phyloP scores from a whole-genome alignment of 2,888 invertebrate genomes.

The Gandaritis pyraliata region DNA sequence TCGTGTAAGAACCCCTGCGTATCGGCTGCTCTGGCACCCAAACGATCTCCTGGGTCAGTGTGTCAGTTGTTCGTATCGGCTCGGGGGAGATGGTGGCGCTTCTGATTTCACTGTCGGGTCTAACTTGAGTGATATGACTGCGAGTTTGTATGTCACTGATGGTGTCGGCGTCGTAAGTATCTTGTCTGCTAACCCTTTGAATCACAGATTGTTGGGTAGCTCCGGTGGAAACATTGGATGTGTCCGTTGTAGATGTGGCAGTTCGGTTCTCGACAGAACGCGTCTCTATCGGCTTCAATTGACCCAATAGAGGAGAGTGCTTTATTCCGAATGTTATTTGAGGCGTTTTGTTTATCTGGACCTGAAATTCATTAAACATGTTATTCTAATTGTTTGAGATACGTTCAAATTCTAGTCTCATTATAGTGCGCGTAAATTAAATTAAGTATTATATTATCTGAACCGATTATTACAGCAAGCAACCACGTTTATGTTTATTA shows the following conservation, averaged over 20 bases:
- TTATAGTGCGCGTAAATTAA: no score
- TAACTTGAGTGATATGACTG: slow-evolving; percentile 67
- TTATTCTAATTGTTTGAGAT: neutral
- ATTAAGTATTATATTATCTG: no score
- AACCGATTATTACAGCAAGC: no score
- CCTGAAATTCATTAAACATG: slow-evolving; percentile 53
- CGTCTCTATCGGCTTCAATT: slow-evolving; percentile 66
- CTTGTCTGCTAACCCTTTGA: slow-evolving; percentile 45
- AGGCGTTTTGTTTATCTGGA: slow-evolving; percentile 68
- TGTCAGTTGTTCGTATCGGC: slow-evolving; percentile 64
- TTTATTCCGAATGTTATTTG: slow-evolving; percentile 92
- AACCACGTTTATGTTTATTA: no score
- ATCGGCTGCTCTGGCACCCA: slow-evolving; percentile 70
- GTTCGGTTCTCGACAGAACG: slow-evolving; percentile 43
- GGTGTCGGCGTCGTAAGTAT: slow-evolving; percentile 45
- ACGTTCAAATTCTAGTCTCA: no score
- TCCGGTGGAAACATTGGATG: slow-evolving; percentile 13
- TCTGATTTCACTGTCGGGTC: slow-evolving; percentile 65
- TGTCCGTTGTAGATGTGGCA: slow-evolving; percentile 10
- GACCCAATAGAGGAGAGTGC: slow-evolving; percentile 90
- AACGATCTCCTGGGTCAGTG: slow-evolving; percentile 71
- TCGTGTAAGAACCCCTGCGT: slow-evolving; percentile 77
- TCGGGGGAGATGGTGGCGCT: slow-evolving; percentile 73
- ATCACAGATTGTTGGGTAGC: slow-evolving; percentile 27
- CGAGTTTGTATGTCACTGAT: slow-evolving; percentile 49